These are phyloP conservation scores for Fundulus diaphanus DNA, from an alignment of 2,797 vertebrate genomes.

Conservation along the genomic window DNA sequence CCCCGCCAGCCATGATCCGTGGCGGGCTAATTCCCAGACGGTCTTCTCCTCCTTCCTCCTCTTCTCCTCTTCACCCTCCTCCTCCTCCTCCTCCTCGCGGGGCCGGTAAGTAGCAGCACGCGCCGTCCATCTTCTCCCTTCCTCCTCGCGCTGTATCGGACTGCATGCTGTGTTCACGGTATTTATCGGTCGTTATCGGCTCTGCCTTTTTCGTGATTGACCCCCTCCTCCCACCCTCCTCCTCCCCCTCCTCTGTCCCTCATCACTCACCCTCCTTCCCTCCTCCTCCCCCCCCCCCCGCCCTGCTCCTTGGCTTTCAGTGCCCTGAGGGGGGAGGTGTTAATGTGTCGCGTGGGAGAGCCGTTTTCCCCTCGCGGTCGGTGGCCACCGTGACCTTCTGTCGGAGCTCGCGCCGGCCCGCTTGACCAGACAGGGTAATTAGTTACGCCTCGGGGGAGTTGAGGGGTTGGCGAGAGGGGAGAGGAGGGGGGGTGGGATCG, in stretches of 20 bases:
- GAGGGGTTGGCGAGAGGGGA: not conserved
- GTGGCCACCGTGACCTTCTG: slow-evolving; percentile 77
- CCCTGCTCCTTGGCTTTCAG: slow-evolving; percentile 27
- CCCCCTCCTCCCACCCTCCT: slow-evolving; percentile 23
- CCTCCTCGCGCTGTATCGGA: slow-evolving; percentile 40
- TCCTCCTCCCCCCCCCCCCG: not conserved
- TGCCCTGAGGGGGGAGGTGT: slow-evolving; percentile 48
- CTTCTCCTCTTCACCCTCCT: slow-evolving; percentile 23
- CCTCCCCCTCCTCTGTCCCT: not conserved
- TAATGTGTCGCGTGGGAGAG: slow-evolving; percentile 72
- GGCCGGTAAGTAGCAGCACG: slow-evolving; percentile 70
- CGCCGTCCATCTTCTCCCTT: slow-evolving; percentile 61
- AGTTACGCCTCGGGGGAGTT: slow-evolving; percentile 72
- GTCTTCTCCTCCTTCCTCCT: slow-evolving; percentile 51
- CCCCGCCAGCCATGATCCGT: slow-evolving; percentile 80
- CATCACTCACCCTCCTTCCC: not conserved
- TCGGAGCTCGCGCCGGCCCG: slow-evolving; percentile 65
- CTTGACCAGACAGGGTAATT: slow-evolving; percentile 79
- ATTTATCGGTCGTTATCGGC: slow-evolving; percentile 68
- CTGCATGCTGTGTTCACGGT: slow-evolving; percentile 70
- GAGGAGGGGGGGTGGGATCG: not conserved
- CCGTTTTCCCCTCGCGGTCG: slow-evolving; percentile 59
- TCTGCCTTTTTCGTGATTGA: slow-evolving; percentile 50
- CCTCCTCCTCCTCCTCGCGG: slow-evolving; percentile 41
- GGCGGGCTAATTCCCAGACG: slow-evolving; percentile 79